A percentile compares a stretch with the other conserved stretches of the same genome.
These are phyloP conservation scores for Limnephilus rhombicus DNA, from an alignment of 2,888 invertebrate genomes.

Conservation along the genomic window DNA sequence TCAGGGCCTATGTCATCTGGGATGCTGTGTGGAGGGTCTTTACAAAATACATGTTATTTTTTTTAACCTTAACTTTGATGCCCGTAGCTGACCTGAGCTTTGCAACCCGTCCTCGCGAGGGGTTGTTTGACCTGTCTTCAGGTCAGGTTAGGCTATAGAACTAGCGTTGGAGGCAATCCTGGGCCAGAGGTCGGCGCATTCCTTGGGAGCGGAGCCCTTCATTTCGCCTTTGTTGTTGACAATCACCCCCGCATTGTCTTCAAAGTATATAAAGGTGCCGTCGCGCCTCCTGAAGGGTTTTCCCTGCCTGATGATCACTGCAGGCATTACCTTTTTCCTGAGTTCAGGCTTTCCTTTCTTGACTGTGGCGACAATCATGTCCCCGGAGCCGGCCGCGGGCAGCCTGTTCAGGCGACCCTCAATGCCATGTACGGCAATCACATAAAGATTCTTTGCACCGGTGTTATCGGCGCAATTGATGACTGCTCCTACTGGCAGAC, in stretches of 20 bases:
- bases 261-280: constrained; percentile 99
- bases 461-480: constrained; percentile 99
- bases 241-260: constrained; percentile 99
- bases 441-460: constrained; percentile 99
- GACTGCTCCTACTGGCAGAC: constrained; percentile 99
- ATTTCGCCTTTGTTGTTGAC: constrained; percentile 99
- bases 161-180: constrained; percentile 99
- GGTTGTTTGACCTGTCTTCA: neutral
- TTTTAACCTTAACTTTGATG: constrained; percentile 22
- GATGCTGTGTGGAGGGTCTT: too few relatives aligned
- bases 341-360: constrained; percentile 99
- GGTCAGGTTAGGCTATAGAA: constrained; percentile 90
- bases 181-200: constrained; percentile 99
- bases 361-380: constrained; percentile 99
- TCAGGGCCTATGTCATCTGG: too few relatives aligned
- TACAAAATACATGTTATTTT: constrained; percentile 53
- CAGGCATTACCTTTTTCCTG: constrained; percentile 99
- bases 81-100: neutral
- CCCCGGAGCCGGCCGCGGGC: constrained; percentile 98
- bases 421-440: constrained; percentile 99
- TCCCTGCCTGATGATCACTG: constrained; percentile 98
- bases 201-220: constrained; percentile 99
- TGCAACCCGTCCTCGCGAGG: neutral
- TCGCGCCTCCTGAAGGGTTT: constrained; percentile 99
- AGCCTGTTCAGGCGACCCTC: constrained; percentile 98